Conservation (phyloP, 2,113 vertebrate species). For the Elgaria multicarinata region DNA sequence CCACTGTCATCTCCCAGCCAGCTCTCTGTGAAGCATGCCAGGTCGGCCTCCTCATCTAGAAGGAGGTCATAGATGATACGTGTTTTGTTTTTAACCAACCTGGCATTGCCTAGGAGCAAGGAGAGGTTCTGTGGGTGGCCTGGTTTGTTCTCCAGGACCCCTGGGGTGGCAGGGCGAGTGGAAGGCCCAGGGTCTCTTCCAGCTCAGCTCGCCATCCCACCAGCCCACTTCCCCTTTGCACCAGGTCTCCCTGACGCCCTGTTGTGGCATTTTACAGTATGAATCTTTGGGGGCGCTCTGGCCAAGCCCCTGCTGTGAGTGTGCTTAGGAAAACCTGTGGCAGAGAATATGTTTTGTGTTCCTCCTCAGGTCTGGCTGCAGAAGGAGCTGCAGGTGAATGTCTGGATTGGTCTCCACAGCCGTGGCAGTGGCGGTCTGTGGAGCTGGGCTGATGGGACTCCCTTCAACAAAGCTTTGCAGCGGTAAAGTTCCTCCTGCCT, state of each 20-base stretch:
- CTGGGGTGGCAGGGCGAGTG: neutral
- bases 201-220: too few species aligned
- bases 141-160: too few species aligned
- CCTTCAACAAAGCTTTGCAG: neutral
- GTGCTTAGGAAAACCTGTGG: neutral
- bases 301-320: neutral
- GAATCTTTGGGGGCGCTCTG: neutral
- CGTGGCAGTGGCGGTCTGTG: neutral
- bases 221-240: too few species aligned
- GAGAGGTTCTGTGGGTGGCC: too few species aligned
- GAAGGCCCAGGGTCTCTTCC: neutral
- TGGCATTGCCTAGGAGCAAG: too few species aligned
- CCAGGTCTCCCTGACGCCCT: neutral
- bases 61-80: too few species aligned
- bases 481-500: neutral
- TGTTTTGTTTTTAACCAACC: too few species aligned
- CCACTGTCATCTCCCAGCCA: too few species aligned
- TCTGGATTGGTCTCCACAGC: constrained; percentile 15
- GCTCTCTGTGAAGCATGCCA: too few species aligned
- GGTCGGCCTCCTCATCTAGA: too few species aligned
- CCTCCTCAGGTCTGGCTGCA: constrained; percentile 16
- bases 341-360: neutral
- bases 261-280: too few species aligned
- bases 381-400: neutral
- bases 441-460: neutral